Evolutionary conservation across 2,113 vertebrate species (phyloP).

Genomic region (Neolamprologus toae): DNA sequence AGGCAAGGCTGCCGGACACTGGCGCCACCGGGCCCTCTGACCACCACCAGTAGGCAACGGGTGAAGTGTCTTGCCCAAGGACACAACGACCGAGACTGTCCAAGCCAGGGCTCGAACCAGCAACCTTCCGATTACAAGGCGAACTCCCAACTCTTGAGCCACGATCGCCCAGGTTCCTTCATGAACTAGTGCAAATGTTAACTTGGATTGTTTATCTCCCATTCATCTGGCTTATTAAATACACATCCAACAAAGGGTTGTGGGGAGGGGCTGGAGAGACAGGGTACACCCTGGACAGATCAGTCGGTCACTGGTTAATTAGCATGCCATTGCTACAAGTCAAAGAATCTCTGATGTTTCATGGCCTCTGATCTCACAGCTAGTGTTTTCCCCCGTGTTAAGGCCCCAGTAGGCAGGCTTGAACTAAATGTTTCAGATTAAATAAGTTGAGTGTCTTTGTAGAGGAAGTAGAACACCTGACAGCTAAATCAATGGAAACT

Average conservation of each 20-base stretch:
- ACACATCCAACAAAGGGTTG: fast-evolving
- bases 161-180: neutral
- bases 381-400: neutral
- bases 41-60: too few relatives aligned
- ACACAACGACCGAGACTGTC: too few relatives aligned
- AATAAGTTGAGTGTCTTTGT: neutral
- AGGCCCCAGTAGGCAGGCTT: neutral
- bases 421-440: neutral
- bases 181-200: neutral
- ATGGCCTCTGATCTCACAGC: neutral
- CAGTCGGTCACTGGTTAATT: neutral
- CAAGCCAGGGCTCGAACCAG: fast-evolving
- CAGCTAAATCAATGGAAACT: neutral
- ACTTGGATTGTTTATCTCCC: neutral
- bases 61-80: too few relatives aligned
- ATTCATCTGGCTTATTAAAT: neutral
- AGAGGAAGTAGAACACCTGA: neutral
- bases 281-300: neutral
- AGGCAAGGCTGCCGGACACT: too few relatives aligned
- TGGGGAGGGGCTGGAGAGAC: neutral
- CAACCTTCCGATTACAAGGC: fast-evolving
- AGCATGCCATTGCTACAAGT: neutral
- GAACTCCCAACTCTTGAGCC: too few relatives aligned
- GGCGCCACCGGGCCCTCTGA: too few relatives aligned
- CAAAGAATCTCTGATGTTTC: neutral